A percentile compares a stretch with the other conserved stretches of the same genome.
Evolutionary conservation across 2,797 vertebrate species (phyloP).

Genomic region (Caiman crocodilus): DNA sequence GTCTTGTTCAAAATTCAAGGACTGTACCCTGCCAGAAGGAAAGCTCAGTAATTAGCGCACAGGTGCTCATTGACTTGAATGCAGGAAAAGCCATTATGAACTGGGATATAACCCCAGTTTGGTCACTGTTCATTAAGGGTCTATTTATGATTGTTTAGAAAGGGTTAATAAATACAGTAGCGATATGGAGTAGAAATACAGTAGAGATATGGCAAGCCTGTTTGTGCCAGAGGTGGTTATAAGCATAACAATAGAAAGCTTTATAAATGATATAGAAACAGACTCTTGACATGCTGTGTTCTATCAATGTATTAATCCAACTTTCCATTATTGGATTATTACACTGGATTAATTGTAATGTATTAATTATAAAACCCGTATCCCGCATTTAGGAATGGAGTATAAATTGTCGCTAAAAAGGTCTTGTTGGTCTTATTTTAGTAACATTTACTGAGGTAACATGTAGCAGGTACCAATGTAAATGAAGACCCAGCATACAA

Average conservation of each 20-base stretch:
- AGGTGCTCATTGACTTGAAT: background rate
- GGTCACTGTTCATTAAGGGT: background rate
- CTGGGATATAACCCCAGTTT: background rate
- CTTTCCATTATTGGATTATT: no score
- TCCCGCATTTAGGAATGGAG: background rate
- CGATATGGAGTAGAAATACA: background rate
- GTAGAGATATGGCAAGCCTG: no score
- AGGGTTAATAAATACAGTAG: background rate
- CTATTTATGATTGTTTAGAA: background rate
- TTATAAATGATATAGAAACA: background rate
- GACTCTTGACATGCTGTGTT: background rate
- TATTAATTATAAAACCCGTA: no score
- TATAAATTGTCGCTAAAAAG: background rate
- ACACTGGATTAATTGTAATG: no score
- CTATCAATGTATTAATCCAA: background rate
- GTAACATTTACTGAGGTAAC: background rate
- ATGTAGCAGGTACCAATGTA: background rate
- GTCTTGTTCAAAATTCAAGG: constrained; percentile 53
- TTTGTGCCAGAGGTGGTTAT: background rate
- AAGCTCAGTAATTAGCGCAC: background rate
- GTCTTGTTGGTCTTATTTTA: background rate
- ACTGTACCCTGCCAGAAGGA: constrained; percentile 51
- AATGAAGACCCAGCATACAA: background rate
- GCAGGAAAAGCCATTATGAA: background rate
- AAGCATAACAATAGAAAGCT: background rate